Conservation (phyloP, 2,888 invertebrate genomes). For the Cyclophora albipunctata region DNA sequence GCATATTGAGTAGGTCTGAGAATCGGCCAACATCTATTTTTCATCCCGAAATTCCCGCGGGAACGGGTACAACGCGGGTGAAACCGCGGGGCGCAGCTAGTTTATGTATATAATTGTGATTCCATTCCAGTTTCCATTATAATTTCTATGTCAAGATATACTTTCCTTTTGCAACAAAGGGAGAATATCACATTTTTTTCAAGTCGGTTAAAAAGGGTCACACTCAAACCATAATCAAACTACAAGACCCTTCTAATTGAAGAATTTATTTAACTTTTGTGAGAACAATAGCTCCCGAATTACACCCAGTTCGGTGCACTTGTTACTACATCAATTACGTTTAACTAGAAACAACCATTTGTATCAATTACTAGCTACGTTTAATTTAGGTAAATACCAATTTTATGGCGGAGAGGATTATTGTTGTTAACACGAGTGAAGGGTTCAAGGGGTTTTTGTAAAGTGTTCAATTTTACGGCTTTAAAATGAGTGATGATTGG, state of each 20-base stretch:
- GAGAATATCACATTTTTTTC: too few species aligned
- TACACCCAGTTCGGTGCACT: constrained; percentile 35
- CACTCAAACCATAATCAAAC: not conserved
- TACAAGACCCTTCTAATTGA: constrained; percentile 10
- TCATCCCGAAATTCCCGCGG: too few species aligned
- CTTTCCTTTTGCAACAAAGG: too few species aligned
- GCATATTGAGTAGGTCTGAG: too few species aligned
- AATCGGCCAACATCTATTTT: too few species aligned
- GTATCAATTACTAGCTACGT: constrained; percentile 64
- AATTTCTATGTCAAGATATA: too few species aligned
- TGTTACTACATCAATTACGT: constrained; percentile 54
- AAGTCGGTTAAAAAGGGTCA: not conserved
- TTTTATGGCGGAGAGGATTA: constrained; percentile 60
- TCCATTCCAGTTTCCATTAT: too few species aligned
- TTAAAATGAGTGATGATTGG: constrained; percentile 32
- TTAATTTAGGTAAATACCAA: constrained; percentile 72
- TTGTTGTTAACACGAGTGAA: constrained; percentile 40
- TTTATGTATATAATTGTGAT: too few species aligned
- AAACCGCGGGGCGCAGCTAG: too few species aligned
- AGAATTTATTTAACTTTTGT: constrained; percentile 26
- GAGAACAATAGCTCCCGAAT: constrained; percentile 29
- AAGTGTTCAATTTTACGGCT: constrained; percentile 43
- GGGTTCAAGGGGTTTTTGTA: constrained; percentile 53
- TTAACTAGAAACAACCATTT: constrained; percentile 70
- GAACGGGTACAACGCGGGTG: too few species aligned